Percentiles rank a stretch among this genome's conserved stretches.
These are phyloP conservation scores for Grus americana DNA, from an alignment of 2,113 vertebrate species.

Conservation along the genomic window DNA sequence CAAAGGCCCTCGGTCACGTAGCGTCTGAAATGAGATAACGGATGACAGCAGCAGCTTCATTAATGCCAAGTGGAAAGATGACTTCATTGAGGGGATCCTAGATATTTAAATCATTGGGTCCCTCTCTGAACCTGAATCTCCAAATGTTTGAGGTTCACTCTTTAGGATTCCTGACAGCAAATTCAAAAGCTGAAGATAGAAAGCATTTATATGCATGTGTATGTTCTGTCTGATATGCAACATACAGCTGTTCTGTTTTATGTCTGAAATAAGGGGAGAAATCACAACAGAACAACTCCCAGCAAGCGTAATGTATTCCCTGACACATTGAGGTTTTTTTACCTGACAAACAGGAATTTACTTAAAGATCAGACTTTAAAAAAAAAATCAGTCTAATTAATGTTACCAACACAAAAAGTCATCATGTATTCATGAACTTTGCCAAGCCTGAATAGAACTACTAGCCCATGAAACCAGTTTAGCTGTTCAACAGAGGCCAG, in stretches of 20 bases:
- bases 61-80: not conserved
- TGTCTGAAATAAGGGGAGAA: slow-evolving; percentile 46
- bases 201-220: slow-evolving; percentile 41
- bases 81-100: not conserved
- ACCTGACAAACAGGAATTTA: not conserved
- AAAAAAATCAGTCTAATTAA: slow-evolving; percentile 4
- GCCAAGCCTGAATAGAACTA: not conserved
- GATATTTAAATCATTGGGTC: not conserved
- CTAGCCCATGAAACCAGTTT: not conserved
- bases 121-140: not conserved
- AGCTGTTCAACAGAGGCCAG: not conserved
- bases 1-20: not conserved
- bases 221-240: slow-evolving; percentile 5
- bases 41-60: not conserved
- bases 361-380: not conserved
- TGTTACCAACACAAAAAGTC: not conserved
- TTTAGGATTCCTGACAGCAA: slow-evolving; percentile 15
- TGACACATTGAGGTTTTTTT: not conserved
- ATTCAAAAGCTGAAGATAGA: slow-evolving; percentile 27
- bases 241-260: slow-evolving; percentile 48
- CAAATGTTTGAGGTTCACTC: not conserved
- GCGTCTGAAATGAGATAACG: not conserved
- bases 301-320: slow-evolving; percentile 35
- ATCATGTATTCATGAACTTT: not conserved
- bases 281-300: slow-evolving; percentile 20